phyloP scores from a whole-genome alignment of 2,888 invertebrate species.

The Antheraea yamamai region DNA sequence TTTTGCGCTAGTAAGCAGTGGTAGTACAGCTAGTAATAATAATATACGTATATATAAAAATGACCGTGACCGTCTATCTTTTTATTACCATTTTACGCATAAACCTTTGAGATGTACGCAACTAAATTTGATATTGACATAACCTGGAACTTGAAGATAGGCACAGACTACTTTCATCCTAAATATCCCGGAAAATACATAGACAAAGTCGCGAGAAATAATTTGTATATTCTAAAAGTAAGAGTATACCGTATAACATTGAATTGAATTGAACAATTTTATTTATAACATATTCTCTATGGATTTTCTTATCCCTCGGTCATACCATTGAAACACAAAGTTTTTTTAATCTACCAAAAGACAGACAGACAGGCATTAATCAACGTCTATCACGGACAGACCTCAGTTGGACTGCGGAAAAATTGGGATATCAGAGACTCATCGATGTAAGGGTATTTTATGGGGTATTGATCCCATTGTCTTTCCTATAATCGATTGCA shows the following conservation, averaged over 20 bases:
- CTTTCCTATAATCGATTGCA: slow-evolving; percentile 22
- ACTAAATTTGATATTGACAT: too few relatives aligned
- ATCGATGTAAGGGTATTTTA: slow-evolving; percentile 27
- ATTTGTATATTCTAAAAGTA: not conserved
- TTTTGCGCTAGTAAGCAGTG: too few relatives aligned
- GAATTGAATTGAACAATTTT: not conserved
- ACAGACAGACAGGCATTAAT: slow-evolving; percentile 77
- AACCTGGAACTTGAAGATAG: too few relatives aligned
- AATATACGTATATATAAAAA: too few relatives aligned
- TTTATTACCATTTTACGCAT: not conserved
- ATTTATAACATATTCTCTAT: slow-evolving; percentile 37
- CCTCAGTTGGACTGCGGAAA: slow-evolving; percentile 36
- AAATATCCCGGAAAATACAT: too few relatives aligned
- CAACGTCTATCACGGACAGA: slow-evolving; percentile 76
- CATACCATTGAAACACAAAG: slow-evolving; percentile 73
- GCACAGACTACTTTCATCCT: too few relatives aligned
- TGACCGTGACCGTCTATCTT: too few relatives aligned
- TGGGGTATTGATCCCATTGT: slow-evolving; percentile 40
- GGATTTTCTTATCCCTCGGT: slow-evolving; percentile 36
- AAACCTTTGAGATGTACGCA: too few relatives aligned
- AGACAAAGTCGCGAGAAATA: too few relatives aligned
- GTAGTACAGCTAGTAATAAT: too few relatives aligned
- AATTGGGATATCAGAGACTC: slow-evolving; percentile 30
- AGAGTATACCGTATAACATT: not conserved
- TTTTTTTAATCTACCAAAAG: slow-evolving; percentile 68